Base-by-base conservation (phyloP, 2,113 vertebrate species). In the Microcebus lehilahytsara region DNA sequence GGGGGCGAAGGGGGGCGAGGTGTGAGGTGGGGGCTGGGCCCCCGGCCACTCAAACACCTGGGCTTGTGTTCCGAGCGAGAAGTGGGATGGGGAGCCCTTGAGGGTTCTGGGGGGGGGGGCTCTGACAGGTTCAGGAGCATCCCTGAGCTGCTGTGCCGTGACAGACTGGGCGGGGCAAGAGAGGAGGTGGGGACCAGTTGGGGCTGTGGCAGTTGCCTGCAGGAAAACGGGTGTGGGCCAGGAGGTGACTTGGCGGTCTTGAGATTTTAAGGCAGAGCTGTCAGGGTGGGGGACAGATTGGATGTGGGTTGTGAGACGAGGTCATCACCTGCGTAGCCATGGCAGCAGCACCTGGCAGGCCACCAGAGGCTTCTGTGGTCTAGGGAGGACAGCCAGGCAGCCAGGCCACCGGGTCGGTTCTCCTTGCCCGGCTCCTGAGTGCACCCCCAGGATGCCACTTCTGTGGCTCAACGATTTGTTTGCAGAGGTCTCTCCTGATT, bases 1-100 rank as follows among this genome's bases (percentile, higher is more conserved):
- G 23, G 46, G 2, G 19, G 25, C 16, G 1, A 0, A 27, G 71
- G 0, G 0, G 56, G 71, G 42, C 4, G 79, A 25, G 16, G 4
- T 22, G 19, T 13, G 34, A 30, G 46, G 23, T 9, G 7, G 42
- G 49, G 32, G 58, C 67, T 60, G 46, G 46, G 71, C 37, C 30
- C 58, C 9, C 0, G 1, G 69, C n/a, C 23, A 12, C 20, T 6
- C 8, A 16, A 37, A 58, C 13, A 13, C 85, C 27, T 4, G 23
- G 51, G 30, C 62, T 87, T 60, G 34, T 20, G 10, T 64, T 40
- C 85, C 3, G 34, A n/a, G 49, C 3, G 23, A 32, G 77, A 53
- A 58, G 34, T 0, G 66, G 40, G n/a, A 5, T 22, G 22, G 42
- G 25, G 66, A 56, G 34, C 14, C 10, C 1, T 4, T 0, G 25